Evolutionary conservation across 1,140 invertebrate species (phyloP).

Genomic region (Anastrepha ludens): DNA sequence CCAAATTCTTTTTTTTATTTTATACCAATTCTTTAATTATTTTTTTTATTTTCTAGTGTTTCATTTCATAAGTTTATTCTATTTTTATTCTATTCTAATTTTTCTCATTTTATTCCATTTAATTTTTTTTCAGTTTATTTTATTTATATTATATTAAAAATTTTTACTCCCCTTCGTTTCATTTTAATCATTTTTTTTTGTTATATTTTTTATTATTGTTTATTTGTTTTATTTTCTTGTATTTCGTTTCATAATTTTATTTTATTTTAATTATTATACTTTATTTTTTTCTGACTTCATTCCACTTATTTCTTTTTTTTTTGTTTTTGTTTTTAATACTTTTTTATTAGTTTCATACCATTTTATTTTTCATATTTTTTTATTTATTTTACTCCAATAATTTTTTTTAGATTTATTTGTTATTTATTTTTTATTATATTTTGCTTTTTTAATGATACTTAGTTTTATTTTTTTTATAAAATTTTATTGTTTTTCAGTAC

Average conservation of each 20-base stretch:
- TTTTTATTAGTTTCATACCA: background rate
- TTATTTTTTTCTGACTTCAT: background rate
- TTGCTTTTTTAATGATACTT: background rate
- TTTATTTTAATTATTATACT: background rate
- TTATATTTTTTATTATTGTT: background rate
- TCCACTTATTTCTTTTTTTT: background rate
- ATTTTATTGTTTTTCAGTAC: background rate
- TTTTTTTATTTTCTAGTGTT: too few relatives aligned
- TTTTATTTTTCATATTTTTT: background rate
- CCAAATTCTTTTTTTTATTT: too few relatives aligned
- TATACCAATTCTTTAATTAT: too few relatives aligned
- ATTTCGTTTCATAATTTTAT: background rate
- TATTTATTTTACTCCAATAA: background rate
- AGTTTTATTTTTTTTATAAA: background rate
- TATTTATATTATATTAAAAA: background rate
- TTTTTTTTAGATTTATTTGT: background rate
- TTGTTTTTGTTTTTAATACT: background rate
- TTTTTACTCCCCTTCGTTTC: background rate
- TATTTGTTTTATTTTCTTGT: background rate
- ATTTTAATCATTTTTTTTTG: too few relatives aligned
- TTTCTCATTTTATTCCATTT: background rate
- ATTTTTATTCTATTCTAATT: background rate
- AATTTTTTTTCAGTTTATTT: background rate
- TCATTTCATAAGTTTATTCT: too few relatives aligned
- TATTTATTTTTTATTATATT: background rate